Percentiles rank a stretch among this genome's conserved stretches.
phyloP scores from a whole-genome alignment of 2,113 vertebrate species.

The Oenanthe melanoleuca region DNA sequence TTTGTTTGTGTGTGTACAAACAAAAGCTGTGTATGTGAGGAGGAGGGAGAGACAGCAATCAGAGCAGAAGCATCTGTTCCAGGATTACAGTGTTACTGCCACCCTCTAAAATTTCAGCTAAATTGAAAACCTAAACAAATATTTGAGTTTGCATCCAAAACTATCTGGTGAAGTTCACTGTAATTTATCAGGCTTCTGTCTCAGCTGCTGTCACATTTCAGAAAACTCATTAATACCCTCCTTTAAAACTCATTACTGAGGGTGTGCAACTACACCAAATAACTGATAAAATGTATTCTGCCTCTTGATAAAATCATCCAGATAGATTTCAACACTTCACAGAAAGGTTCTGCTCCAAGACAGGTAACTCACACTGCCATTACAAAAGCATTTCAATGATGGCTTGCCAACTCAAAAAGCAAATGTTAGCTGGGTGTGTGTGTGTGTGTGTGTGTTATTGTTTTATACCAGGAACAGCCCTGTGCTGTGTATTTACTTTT shows the following conservation, averaged over 20 bases:
- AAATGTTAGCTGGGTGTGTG: constrained; percentile 46
- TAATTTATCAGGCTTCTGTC: not conserved
- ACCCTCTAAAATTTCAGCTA: not conserved
- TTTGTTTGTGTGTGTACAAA: not conserved
- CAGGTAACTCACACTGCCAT: not conserved
- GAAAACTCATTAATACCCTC: not conserved
- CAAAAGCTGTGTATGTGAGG: not conserved
- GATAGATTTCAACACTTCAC: not conserved
- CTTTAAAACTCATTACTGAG: not conserved
- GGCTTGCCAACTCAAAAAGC: not conserved
- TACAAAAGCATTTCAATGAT: not conserved
- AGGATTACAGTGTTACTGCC: not conserved
- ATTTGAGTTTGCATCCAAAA: not conserved
- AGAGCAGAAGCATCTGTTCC: constrained; percentile 21
- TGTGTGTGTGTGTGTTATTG: not conserved
- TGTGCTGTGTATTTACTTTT: constrained; percentile 66
- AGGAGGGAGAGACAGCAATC: not conserved
- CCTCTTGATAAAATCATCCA: not conserved
- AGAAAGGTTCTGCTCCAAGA: not conserved
- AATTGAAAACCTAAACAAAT: not conserved
- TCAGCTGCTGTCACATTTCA: not conserved
- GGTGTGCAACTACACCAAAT: not conserved
- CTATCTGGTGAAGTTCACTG: not conserved
- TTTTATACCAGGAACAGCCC: constrained; percentile 60
- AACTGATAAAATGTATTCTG: not conserved